A percentile compares a stretch with the other conserved stretches of the same genome.
Conservation (phyloP, 2,797 vertebrate genomes). For the Labeo calbasu region DNA sequence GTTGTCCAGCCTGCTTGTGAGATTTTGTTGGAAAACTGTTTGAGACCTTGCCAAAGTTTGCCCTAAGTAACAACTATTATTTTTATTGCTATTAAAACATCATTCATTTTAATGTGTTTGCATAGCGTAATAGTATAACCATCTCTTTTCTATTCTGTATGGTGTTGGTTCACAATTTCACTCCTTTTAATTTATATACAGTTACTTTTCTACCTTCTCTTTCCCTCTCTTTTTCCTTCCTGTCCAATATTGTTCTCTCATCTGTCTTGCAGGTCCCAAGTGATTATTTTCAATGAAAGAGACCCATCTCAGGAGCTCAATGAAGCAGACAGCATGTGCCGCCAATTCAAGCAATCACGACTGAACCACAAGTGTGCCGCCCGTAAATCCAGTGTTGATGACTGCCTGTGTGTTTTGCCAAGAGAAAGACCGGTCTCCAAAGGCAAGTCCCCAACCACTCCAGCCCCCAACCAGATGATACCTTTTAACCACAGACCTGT, state of each 20-base stretch:
- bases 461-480: conserved; percentile 57
- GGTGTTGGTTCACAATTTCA: not conserved
- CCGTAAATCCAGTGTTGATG: conserved; percentile 77
- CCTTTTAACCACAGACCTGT: conserved; percentile 27
- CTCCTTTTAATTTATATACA: not conserved
- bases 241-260: conserved; percentile 52
- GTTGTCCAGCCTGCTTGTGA: conserved; percentile 24
- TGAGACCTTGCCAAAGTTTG: conserved; percentile 34
- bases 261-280: conserved; percentile 61
- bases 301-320: conserved; percentile 59
- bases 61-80: conserved; percentile 30
- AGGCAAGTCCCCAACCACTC: conserved; percentile 45
- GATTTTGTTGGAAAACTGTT: conserved; percentile 37
- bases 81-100: conserved; percentile 25
- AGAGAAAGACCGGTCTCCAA: conserved; percentile 63
- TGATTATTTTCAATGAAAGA: conserved; percentile 75
- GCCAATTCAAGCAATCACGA: conserved; percentile 76
- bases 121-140: not conserved
- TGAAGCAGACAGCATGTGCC: conserved; percentile 56
- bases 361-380: conserved; percentile 73
- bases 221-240: conserved; percentile 32
- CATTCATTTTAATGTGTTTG: conserved; percentile 30
- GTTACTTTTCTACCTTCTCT: conserved; percentile 13
- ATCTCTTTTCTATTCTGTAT: not conserved
- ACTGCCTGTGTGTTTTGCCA: conserved; percentile 70